Evolutionary conservation across 2,113 vertebrate species (phyloP).

Genomic region (Crypturellus undulatus): DNA sequence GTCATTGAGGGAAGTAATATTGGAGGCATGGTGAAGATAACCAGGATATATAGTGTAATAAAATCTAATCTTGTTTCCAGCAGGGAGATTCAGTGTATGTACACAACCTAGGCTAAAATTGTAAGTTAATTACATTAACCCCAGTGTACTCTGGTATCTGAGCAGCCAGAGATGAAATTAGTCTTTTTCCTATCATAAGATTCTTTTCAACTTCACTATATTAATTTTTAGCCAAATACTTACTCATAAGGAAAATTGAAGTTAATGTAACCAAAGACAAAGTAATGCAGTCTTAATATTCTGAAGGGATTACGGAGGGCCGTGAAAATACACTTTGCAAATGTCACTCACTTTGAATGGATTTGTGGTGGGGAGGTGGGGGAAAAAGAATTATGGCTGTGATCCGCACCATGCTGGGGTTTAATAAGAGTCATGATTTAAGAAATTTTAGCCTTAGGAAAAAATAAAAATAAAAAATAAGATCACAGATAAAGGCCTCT

Average conservation of each 20-base stretch:
- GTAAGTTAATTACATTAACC: slow-evolving; percentile 86
- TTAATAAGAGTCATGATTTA: slow-evolving; percentile 58
- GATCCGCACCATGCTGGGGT: slow-evolving; percentile 10
- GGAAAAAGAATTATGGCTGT: slow-evolving; percentile 30
- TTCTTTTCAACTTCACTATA: slow-evolving; percentile 83
- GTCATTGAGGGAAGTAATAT: slow-evolving; percentile 80
- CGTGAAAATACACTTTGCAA: slow-evolving; percentile 77
- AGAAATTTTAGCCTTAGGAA: slow-evolving; percentile 15
- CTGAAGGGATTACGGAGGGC: slow-evolving; percentile 81
- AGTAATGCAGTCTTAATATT: slow-evolving; percentile 82
- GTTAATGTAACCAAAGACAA: slow-evolving; percentile 84
- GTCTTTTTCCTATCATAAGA: slow-evolving; percentile 82
- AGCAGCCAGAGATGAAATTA: slow-evolving; percentile 82
- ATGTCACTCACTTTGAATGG: slow-evolving; percentile 78
- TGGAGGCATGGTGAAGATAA: slow-evolving; percentile 81
- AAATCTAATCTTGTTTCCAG: slow-evolving; percentile 84
- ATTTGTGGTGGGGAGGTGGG: slow-evolving; percentile 71
- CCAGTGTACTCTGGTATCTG: slow-evolving; percentile 77
- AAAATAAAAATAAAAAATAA: too few species aligned
- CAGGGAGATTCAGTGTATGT: slow-evolving; percentile 82
- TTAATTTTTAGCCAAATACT: slow-evolving; percentile 87
- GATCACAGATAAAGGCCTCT: neutral
- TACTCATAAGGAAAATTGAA: slow-evolving; percentile 85
- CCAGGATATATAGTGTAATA: slow-evolving; percentile 84
- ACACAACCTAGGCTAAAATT: slow-evolving; percentile 82